Conservation (phyloP, 2,113 vertebrate genomes). For the Hipposideros armiger region DNA sequence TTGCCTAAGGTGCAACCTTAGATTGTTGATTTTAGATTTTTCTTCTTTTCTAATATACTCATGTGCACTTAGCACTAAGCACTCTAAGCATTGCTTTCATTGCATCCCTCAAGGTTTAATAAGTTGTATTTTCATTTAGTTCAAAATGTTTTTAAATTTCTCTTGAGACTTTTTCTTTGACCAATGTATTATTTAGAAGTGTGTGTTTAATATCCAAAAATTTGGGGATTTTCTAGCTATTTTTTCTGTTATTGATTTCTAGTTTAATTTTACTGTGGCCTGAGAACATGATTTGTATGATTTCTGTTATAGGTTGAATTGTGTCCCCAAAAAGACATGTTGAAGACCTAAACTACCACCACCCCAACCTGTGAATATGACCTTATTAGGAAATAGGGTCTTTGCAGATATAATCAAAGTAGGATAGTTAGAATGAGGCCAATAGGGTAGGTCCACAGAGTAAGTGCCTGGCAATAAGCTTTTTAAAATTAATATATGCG, state of each 20-base stretch:
- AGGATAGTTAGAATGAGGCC: background rate
- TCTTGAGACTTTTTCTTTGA: background rate
- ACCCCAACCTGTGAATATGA: background rate
- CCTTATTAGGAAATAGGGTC: background rate
- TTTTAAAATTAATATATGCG: background rate
- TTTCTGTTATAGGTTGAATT: background rate
- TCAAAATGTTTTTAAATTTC: constrained; percentile 19
- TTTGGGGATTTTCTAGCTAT: background rate
- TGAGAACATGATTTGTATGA: constrained; percentile 2
- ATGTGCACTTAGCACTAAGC: background rate
- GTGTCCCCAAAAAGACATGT: background rate
- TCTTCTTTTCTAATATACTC: background rate
- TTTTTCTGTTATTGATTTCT: constrained; percentile 30
- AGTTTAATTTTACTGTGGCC: background rate
- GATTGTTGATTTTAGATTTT: constrained; percentile 6
- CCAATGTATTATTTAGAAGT: background rate
- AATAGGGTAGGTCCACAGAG: background rate
- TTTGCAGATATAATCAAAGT: background rate
- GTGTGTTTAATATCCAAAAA: background rate
- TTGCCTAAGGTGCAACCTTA: background rate
- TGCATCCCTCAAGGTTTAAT: background rate
- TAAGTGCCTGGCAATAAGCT: background rate
- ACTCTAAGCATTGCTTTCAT: background rate
- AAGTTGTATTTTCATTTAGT: constrained; percentile 22
- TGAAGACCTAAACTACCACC: background rate